These are phyloP conservation scores for Cercopithecus diana DNA, from an alignment of 2,797 vertebrate genomes.

Conservation along the genomic window DNA sequence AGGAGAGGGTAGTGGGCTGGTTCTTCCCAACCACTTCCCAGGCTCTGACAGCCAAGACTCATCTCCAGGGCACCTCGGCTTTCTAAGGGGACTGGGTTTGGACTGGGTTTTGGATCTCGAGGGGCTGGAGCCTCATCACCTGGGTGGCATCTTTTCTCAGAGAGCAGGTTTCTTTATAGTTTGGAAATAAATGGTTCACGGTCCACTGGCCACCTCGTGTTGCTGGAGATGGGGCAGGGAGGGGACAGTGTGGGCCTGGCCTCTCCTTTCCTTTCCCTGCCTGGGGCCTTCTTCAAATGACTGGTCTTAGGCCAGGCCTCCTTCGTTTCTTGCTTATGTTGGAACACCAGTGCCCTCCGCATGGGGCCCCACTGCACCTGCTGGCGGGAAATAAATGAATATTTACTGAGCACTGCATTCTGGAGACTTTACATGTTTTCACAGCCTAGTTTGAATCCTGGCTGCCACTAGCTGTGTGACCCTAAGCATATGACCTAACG, in stretches of 20 bases:
- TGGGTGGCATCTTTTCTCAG: neutral
- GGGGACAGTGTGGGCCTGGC: neutral
- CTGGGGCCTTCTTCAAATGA: neutral
- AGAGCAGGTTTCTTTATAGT: constrained; percentile 63
- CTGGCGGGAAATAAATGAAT: neutral
- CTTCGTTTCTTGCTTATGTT: fast-evolving
- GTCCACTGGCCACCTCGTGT: neutral
- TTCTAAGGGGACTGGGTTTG: neutral
- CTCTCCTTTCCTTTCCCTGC: neutral
- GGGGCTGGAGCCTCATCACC: neutral
- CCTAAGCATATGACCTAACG: neutral
- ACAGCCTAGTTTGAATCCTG: neutral
- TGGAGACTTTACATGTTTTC: neutral
- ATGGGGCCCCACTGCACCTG: neutral
- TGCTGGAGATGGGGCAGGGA: neutral
- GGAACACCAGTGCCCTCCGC: neutral
- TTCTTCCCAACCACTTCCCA: neutral
- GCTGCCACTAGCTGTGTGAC: neutral
- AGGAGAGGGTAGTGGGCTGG: neutral
- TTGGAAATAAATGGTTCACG: constrained; percentile 65
- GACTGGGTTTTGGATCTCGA: neutral
- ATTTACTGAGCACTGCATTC: neutral
- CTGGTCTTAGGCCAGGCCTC: neutral
- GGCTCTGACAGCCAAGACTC: neutral
- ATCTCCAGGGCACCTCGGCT: neutral